Evolutionary conservation across 2,113 vertebrate genomes (phyloP).

Genomic region (Chlorodrepanis virens): DNA sequence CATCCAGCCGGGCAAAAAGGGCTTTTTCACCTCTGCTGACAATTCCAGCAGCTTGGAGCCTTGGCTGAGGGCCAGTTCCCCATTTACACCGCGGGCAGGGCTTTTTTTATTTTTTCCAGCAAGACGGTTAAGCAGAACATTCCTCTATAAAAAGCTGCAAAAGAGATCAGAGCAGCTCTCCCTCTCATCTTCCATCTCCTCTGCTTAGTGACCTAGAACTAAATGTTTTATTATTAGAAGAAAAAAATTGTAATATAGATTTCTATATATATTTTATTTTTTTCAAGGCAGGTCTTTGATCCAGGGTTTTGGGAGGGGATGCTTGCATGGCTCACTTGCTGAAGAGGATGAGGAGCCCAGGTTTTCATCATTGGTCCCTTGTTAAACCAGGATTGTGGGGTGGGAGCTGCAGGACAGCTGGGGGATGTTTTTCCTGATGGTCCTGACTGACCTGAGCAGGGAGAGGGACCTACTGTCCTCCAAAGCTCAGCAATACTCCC

Average conservation of each 20-base stretch:
- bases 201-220: conserved; percentile 65
- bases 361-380: neutral
- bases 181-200: conserved; percentile 39
- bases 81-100: neutral
- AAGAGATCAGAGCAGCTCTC: conserved; percentile 35
- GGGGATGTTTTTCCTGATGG: neutral
- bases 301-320: neutral
- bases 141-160: conserved; percentile 54
- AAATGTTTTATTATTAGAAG: conserved; percentile 59
- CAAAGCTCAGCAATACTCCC: neutral
- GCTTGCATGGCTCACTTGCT: neutral
- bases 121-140: conserved; percentile 43
- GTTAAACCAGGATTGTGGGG: neutral
- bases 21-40: neutral
- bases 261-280: neutral
- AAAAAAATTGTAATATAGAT: neutral
- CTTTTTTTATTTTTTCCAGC: neutral
- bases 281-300: neutral
- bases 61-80: conserved; percentile 28
- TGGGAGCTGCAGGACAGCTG: accelerated
- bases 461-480: neutral
- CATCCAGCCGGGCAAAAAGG: neutral
- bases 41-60: neutral
- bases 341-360: neutral
- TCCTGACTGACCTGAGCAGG: neutral